phyloP scores from a whole-genome alignment of 2,113 vertebrate genomes.

The Serilophus lunatus region DNA sequence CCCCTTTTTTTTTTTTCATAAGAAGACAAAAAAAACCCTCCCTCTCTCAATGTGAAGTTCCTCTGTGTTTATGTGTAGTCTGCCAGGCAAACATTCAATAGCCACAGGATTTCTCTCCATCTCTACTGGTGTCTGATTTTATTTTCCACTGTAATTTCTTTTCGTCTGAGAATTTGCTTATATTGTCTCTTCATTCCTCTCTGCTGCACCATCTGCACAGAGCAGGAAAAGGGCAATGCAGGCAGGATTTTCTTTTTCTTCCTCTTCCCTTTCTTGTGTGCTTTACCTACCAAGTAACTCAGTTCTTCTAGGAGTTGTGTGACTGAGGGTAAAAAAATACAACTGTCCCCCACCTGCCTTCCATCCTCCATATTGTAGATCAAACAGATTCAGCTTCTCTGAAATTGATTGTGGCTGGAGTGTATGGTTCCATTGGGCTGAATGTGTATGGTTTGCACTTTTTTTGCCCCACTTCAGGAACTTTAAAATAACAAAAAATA shows the following conservation, averaged over 20 bases:
- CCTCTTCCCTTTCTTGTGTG: not conserved
- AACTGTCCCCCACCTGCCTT: not conserved
- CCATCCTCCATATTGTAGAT: not conserved
- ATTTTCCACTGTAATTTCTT: not conserved
- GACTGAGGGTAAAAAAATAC: not conserved
- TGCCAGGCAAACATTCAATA: not conserved
- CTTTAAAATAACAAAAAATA: not conserved
- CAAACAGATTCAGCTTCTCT: not conserved
- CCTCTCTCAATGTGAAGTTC: not conserved
- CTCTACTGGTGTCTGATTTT: not conserved
- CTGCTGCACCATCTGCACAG: not conserved
- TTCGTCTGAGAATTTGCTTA: not conserved
- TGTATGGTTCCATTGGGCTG: not conserved
- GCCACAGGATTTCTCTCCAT: not conserved
- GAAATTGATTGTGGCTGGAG: not conserved
- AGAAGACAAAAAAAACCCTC: not conserved
- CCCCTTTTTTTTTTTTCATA: conserved; percentile 9
- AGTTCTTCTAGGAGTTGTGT: not conserved
- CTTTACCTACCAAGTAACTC: not conserved
- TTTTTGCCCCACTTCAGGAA: conserved; percentile 9
- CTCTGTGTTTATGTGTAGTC: not conserved
- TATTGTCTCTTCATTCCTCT: not conserved
- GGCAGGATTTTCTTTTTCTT: not conserved
- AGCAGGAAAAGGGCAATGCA: not conserved
- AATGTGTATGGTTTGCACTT: conserved; percentile 55